phyloP scores from a whole-genome alignment of 2,888 invertebrate genomes.

The Petrolisthes cinctipes region DNA sequence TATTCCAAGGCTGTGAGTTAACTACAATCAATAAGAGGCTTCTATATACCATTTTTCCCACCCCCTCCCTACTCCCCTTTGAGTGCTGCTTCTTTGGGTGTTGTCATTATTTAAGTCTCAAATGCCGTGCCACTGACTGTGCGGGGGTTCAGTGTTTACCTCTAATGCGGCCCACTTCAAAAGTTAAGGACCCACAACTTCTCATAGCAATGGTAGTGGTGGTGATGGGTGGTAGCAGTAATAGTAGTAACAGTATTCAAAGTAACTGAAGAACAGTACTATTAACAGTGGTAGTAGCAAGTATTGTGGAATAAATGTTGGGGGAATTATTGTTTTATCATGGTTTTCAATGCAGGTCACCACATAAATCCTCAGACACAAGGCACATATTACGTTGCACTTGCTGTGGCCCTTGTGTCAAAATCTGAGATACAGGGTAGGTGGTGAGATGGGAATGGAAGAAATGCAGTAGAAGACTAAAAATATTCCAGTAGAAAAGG shows the following conservation, averaged over 20 bases:
- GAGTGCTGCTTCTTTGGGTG: neutral
- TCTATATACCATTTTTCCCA: neutral
- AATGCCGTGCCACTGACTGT: constrained; percentile 4
- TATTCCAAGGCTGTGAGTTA: neutral
- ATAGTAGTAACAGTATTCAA: too few relatives aligned
- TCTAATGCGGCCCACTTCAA: neutral
- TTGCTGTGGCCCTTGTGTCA: constrained; percentile 46
- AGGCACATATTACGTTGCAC: constrained; percentile 59
- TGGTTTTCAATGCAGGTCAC: constrained; percentile 27
- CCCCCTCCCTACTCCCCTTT: neutral
- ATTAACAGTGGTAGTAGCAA: too few relatives aligned
- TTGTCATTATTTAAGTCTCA: neutral
- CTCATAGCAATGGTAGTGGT: neutral
- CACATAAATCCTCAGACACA: constrained; percentile 38
- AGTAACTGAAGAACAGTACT: too few relatives aligned
- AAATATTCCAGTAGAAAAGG: neutral
- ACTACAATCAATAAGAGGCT: neutral
- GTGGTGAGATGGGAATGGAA: neutral
- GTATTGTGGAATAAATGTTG: neutral
- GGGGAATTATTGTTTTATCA: neutral
- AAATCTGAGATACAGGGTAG: neutral
- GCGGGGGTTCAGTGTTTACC: neutral
- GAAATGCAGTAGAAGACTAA: neutral
- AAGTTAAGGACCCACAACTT: neutral
- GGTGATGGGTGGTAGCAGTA: neutral